Conservation (phyloP, 2,113 vertebrate genomes). For the Tympanuchus pallidicinctus region DNA sequence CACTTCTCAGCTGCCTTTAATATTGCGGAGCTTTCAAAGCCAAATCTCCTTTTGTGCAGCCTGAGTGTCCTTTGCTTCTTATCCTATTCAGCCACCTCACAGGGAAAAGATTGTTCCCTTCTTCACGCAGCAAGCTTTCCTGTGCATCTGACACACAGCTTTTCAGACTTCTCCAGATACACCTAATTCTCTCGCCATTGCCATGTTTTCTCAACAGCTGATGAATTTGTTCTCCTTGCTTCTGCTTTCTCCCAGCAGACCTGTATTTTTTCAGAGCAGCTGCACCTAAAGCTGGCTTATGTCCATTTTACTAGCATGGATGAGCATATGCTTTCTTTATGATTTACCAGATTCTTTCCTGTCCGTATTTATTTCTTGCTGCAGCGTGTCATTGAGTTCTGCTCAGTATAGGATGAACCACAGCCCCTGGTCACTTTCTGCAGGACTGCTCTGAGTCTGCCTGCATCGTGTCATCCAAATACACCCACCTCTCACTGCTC, state of each 20-base stretch:
- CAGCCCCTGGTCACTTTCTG: background rate
- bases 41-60: background rate
- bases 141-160: background rate
- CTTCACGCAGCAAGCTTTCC: background rate
- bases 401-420: background rate
- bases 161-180: background rate
- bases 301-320: background rate
- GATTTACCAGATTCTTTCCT: background rate
- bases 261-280: background rate
- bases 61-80: background rate
- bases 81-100: background rate
- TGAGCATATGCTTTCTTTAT: background rate
- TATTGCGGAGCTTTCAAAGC: background rate
- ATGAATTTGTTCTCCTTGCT: background rate
- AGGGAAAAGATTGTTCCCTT: background rate
- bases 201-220: background rate
- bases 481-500: background rate
- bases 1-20: background rate
- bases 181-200: background rate
- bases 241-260: background rate
- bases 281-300: background rate
- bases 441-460: background rate
- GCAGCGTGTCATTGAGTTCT: rapidly evolving
- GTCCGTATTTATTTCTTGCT: background rate
- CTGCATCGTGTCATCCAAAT: background rate